Base-by-base conservation (phyloP, 30 jellyfish, hydroid and myxozoan genomes). In the Cassiopea xamachana region DNA sequence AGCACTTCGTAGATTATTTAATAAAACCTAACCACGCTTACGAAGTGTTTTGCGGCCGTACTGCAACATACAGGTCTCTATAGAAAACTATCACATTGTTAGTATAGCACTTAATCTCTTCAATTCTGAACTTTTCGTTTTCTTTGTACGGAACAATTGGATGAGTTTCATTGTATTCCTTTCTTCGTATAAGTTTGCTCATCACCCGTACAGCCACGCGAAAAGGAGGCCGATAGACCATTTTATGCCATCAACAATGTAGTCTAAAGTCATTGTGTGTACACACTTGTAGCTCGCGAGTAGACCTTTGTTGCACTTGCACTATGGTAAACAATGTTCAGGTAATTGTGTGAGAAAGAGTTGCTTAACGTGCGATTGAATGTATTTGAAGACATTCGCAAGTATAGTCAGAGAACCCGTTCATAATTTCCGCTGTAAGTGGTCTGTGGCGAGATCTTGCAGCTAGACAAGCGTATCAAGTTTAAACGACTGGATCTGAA, bases 151-250 rank as follows among this genome's bases (percentile, higher is more conserved):
- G 19, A 75, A 48, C 75, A 78, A 78, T 78, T n/a, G 76, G 55
- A 18, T 51, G 87, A 44, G 75, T 9, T 78, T 60, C 73, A 43
- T 78, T 78, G 87, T 78, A 55, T 48, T 15, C 72, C 55, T 71
- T 43, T 18, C 80, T 71, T 6, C 80, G 80, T 71, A 2, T 7
- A 46, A 47, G 82, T 82, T 73, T 85, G 70, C 81, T 44, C 74
- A 75, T 82, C 94, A 87, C 94, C 94, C 94, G 94, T 77, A 61
- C 73, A 77, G 77, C 80, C 72, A 59, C 89, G 39, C 73, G 94
- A 77, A 77, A 87, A 79, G 68, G 94, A 87, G 94, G 94, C 94
- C 89, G 91, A 70, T 71, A 83, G 91, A 83, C 85, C 91, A 83
- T 83, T 83, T 83, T 83, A 83, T 70, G 82, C 75, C 64, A 68